Conservation (phyloP, 2,888 invertebrate genomes). For the Archaeoteleia sp. region DNA sequence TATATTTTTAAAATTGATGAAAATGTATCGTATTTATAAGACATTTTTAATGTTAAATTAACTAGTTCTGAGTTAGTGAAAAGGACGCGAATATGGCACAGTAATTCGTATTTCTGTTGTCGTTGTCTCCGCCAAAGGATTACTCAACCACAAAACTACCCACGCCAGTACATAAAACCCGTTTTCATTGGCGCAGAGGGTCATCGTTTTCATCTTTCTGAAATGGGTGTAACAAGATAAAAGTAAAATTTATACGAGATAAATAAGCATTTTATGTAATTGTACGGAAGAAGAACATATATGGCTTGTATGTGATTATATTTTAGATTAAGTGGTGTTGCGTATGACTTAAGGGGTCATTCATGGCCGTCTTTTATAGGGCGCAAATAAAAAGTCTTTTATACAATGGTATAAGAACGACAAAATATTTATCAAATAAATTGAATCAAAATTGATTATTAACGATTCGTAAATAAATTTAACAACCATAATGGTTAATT, state of each 20-base stretch:
- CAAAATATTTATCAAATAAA: too few species aligned
- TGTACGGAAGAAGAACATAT: background rate
- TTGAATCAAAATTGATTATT: too few species aligned
- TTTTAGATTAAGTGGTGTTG: too few species aligned
- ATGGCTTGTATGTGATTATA: background rate
- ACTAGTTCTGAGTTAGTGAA: background rate
- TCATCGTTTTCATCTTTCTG: constrained; percentile 8
- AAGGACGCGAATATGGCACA: constrained; percentile 1
- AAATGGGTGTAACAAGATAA: constrained; percentile 12
- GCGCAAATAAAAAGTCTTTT: too few species aligned
- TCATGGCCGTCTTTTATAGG: too few species aligned
- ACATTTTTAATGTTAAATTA: too few species aligned
- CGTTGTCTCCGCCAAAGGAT: constrained; percentile 18
- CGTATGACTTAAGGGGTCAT: too few species aligned
- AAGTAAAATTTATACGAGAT: background rate
- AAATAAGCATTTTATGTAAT: background rate
- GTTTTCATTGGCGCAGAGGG: constrained; percentile 15
- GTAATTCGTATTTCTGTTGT: background rate
- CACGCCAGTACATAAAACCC: constrained; percentile 26
- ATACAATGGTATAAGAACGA: too few species aligned
- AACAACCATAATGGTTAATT: too few species aligned
- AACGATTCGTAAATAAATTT: too few species aligned
- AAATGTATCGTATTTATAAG: too few species aligned
- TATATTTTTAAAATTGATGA: too few species aligned
- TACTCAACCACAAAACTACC: constrained; percentile 27